phyloP scores from a whole-genome alignment of 2,113 vertebrate species.

The Oryzias celebensis region DNA sequence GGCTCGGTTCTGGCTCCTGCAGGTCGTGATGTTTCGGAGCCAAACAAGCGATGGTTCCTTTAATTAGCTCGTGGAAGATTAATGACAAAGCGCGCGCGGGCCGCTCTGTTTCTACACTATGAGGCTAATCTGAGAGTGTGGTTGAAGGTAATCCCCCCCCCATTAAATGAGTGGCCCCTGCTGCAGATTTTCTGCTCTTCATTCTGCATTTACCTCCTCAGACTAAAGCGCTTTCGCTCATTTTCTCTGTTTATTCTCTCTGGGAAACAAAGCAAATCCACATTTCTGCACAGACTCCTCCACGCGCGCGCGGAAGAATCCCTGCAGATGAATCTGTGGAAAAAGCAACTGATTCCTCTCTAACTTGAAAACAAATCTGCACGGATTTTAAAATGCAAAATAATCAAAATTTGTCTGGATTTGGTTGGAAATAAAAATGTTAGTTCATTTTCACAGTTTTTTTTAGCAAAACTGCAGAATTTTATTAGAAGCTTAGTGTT shows the following conservation, averaged over 20 bases:
- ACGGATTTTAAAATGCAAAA: no score
- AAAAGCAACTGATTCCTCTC: no score
- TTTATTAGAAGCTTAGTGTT: no score
- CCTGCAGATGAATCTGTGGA: no score
- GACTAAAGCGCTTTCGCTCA: background rate
- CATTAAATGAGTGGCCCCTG: background rate
- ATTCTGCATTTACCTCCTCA: constrained; percentile 1
- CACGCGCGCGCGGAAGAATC: no score
- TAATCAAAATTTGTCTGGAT: no score
- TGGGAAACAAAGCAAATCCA: no score
- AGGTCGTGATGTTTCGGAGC: constrained; percentile 58
- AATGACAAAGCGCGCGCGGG: constrained; percentile 63
- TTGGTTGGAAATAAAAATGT: no score
- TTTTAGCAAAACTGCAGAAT: no score
- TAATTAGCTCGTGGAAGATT: constrained; percentile 75
- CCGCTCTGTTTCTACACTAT: constrained; percentile 28
- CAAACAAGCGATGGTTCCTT: constrained; percentile 73
- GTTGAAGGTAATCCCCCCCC: constrained; percentile 21
- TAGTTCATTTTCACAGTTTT: no score
- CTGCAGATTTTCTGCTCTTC: constrained; percentile 2
- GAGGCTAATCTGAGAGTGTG: constrained; percentile 33
- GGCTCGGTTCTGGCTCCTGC: constrained; percentile 58
- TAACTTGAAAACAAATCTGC: no score
- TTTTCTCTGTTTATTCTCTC: background rate
- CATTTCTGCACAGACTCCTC: no score